phyloP scores from a whole-genome alignment of 2,888 invertebrate species.

The Ariolimax columbianus region DNA sequence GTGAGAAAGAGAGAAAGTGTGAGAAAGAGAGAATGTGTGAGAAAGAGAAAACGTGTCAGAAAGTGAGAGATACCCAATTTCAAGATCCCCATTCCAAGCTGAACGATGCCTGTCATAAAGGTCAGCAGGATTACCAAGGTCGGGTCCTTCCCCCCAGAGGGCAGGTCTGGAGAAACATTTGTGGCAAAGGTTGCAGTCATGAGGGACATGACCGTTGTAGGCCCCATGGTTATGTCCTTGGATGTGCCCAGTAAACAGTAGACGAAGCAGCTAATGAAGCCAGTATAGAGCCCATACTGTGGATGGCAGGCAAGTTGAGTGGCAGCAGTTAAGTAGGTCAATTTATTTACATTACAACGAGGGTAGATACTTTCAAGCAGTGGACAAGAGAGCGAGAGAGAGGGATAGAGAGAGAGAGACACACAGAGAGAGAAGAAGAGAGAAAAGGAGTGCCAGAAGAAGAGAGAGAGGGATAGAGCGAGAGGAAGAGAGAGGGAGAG shows the following conservation, averaged over 20 bases:
- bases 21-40: too few relatives aligned
- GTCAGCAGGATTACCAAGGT: slow-evolving; percentile 77
- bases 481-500: too few relatives aligned
- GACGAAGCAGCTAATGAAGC: slow-evolving; percentile 93
- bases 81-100: slow-evolving; percentile 76
- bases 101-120: slow-evolving; percentile 74
- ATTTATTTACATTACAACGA: too few relatives aligned
- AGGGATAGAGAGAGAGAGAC: too few relatives aligned
- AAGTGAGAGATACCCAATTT: slow-evolving; percentile 77
- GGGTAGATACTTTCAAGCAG: not conserved
- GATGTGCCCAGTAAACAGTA: slow-evolving; percentile 94
- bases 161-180: slow-evolving; percentile 39
- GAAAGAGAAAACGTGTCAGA: too few relatives aligned
- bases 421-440: slow-evolving; percentile 4
- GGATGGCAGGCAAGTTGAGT: not conserved
- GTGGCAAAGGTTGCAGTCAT: slow-evolving; percentile 82
- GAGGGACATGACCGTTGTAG: slow-evolving; percentile 94
- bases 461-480: not conserved
- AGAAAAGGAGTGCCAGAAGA: too few relatives aligned
- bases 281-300: slow-evolving; percentile 93
- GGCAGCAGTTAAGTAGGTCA: too few relatives aligned
- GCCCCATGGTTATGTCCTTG: slow-evolving; percentile 95
- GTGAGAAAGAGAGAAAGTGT: too few relatives aligned
- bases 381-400: too few relatives aligned
- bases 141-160: slow-evolving; percentile 62